Base-by-base conservation (phyloP, 2,113 vertebrate genomes). In the Sorex araneus region DNA sequence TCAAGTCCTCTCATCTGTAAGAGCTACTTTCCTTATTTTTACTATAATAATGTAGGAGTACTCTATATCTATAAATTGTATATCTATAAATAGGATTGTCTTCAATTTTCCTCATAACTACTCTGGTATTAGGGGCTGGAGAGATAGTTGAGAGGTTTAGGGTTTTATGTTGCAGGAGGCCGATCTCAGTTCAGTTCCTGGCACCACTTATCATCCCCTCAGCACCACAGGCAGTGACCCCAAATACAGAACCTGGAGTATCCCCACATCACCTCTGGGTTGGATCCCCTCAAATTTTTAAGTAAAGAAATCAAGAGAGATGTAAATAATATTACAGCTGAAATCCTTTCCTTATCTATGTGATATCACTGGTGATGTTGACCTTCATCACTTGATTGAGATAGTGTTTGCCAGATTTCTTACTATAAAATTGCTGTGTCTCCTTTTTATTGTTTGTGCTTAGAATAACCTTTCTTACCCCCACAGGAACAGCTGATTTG, bases 31-130 rank as follows among this genome's bases (percentile, higher is more conserved):
- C 66, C 50, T 88, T 93, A 67, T 76, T 94, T 85, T 86, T 76
- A 1, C 81, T 85, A 80, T 27, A 80, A 50, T 69, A 3, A 90
- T 95, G 94, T 63, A 94, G n/a, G 69, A 50, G 0, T 84, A 50
- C 27, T 63, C 1, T 74, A 69, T n/a, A n/a, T n/a, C n/a, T n/a
- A n/a, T n/a, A n/a, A n/a, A n/a, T n/a, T n/a, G 27, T 87, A 30
- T 84, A 60, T 54, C 60, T 27, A 27, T 95, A 28, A 73, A 18
- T 84, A 74, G 32, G 8, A 85, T 71, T 87, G 63, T 94, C n/a
- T 94, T 40, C 80, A 76, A 57, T 78, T 84, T 94, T 88, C 77
- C 84, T 79, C 40, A 36, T 84, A 69, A 66, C 87, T 87, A 94
- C 66, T 54, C 57, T 87, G 77, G 32, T 15, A 8, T 40, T 40